A percentile compares a stretch with the other conserved stretches of the same genome.
Conservation (phyloP, 2,888 invertebrate species). For the Empis livida region DNA sequence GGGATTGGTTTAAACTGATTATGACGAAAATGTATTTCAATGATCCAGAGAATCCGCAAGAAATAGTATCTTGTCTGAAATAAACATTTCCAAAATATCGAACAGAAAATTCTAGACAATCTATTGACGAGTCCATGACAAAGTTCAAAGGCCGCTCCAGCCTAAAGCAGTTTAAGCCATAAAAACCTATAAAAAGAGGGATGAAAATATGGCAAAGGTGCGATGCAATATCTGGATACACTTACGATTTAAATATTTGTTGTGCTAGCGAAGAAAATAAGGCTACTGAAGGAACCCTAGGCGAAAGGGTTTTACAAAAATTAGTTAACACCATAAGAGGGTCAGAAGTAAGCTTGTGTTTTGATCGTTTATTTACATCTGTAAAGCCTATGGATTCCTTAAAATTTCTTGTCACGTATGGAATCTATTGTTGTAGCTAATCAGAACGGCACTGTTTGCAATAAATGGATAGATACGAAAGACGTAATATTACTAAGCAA, state of each 20-base stretch:
- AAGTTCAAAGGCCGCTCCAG: too few relatives aligned
- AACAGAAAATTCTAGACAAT: too few relatives aligned
- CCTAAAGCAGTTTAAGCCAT: too few relatives aligned
- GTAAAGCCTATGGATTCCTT: conserved; percentile 1
- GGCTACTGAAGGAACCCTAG: neutral
- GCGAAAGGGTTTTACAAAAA: neutral
- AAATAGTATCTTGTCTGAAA: too few relatives aligned
- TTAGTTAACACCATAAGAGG: neutral
- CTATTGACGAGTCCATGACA: too few relatives aligned
- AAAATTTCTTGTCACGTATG: neutral
- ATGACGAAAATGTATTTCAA: too few relatives aligned
- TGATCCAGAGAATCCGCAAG: too few relatives aligned
- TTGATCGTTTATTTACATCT: conserved; percentile 1
- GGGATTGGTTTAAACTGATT: too few relatives aligned
- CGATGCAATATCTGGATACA: neutral
- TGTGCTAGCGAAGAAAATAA: neutral
- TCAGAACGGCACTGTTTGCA: neutral
- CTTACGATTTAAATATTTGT: conserved; percentile 2
- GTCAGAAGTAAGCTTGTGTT: too few relatives aligned
- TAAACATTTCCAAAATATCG: too few relatives aligned
- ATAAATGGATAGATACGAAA: conserved; percentile 4
- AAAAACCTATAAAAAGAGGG: neutral
- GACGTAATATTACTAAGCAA: conserved; percentile 4
- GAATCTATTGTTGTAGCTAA: neutral
- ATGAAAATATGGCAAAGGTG: conserved; percentile 2